A percentile compares a stretch with the other conserved stretches of the same genome.
phyloP scores from a whole-genome alignment of 2,888 invertebrate genomes.

The Clanis bilineata region DNA sequence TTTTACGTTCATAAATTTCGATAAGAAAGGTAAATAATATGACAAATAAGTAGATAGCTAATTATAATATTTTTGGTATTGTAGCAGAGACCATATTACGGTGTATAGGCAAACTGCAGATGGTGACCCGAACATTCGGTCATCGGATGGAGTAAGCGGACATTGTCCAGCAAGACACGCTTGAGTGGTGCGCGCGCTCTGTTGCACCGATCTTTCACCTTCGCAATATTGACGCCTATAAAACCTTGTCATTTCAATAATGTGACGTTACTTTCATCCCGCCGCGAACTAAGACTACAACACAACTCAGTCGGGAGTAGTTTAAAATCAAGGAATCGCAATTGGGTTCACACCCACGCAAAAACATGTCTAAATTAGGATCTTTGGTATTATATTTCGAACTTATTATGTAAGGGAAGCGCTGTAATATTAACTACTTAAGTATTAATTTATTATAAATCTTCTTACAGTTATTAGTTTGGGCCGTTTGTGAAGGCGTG shows the following conservation, averaged over 20 bases:
- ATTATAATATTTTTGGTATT: not conserved
- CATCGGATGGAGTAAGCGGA: conserved; percentile 75
- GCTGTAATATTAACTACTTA: conserved; percentile 18
- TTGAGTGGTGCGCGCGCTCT: conserved; percentile 71
- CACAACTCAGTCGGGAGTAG: conserved; percentile 55
- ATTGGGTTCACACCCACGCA: conserved; percentile 71
- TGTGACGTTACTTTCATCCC: conserved; percentile 79
- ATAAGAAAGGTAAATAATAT: too few species aligned
- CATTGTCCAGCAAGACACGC: conserved; percentile 76
- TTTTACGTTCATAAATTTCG: too few species aligned
- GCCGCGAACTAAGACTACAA: conserved; percentile 71
- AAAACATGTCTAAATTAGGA: conserved; percentile 63
- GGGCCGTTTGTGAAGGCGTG: conserved; percentile 67
- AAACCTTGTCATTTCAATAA: conserved; percentile 78
- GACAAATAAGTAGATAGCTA: too few species aligned
- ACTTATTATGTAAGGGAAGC: conserved; percentile 18
- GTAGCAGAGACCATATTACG: conserved; percentile 14
- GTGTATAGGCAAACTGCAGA: conserved; percentile 28
- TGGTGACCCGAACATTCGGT: conserved; percentile 50
- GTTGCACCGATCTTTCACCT: conserved; percentile 80
- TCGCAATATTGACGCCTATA: conserved; percentile 81
- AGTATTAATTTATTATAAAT: conserved; percentile 23
- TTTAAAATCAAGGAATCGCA: conserved; percentile 39
- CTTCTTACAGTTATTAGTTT: conserved; percentile 69
- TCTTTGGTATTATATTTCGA: conserved; percentile 60